These are phyloP conservation scores for Nesidiocoris tenuis DNA, from an alignment of 2,888 invertebrate genomes.

Conservation along the genomic window DNA sequence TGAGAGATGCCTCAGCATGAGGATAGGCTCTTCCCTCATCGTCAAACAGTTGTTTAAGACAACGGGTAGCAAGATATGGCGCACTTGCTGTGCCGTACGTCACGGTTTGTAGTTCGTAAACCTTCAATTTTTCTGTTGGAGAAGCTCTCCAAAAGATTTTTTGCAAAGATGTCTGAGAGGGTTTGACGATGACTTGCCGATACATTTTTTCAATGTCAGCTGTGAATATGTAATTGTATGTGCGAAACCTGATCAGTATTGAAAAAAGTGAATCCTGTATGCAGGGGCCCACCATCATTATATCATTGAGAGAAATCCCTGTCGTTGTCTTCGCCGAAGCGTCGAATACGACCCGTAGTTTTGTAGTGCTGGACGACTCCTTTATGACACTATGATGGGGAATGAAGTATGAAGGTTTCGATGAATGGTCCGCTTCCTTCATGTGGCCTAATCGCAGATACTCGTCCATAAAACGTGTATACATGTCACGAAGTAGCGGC, in stretches of 20 bases:
- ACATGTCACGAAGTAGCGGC: slow-evolving; percentile 47
- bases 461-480: slow-evolving; percentile 48
- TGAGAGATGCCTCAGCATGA: slow-evolving; percentile 42
- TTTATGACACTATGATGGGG: slow-evolving; percentile 54
- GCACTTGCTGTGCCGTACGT: too few relatives aligned
- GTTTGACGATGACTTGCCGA: slow-evolving; percentile 51
- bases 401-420: slow-evolving; percentile 49
- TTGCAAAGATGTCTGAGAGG: slow-evolving; percentile 34
- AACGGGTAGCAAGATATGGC: too few relatives aligned
- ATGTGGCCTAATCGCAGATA: slow-evolving; percentile 48
- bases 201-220: slow-evolving; percentile 55
- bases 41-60: too few relatives aligned
- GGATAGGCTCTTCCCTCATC: slow-evolving; percentile 48
- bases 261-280: slow-evolving; percentile 52
- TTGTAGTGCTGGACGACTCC: slow-evolving; percentile 52
- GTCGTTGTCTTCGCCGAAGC: slow-evolving; percentile 51
- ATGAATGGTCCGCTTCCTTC: slow-evolving; percentile 3
- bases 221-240: slow-evolving; percentile 51
- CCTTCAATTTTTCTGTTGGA: too few relatives aligned
- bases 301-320: slow-evolving; percentile 47
- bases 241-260: slow-evolving; percentile 52
- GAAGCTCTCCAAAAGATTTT: too few relatives aligned
- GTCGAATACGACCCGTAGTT: slow-evolving; percentile 53
- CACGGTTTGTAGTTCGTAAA: too few relatives aligned
- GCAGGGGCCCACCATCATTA: slow-evolving; percentile 49